Base-by-base conservation (phyloP, 2,888 invertebrate genomes). In the Brachyptera risi region DNA sequence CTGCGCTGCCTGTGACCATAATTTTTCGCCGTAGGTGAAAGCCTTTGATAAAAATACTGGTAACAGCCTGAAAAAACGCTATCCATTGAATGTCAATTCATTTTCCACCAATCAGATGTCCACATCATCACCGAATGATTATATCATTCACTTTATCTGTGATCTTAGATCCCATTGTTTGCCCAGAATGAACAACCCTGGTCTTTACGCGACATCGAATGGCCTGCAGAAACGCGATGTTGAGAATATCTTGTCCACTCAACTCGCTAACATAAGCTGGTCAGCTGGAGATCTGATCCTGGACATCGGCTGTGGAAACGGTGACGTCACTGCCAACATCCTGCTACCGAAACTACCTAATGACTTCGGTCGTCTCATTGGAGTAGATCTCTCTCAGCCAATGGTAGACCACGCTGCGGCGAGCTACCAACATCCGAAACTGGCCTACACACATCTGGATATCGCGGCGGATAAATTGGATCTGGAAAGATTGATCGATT, bases 281-380 rank as follows among this genome's bases (percentile, higher is more conserved):
- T n/a, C 70, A 71, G 47, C 74, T 74, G 65, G 72, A 73, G 26
- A 68, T 67, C 1, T 66, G 68, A 47, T 77, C 51, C 68, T 78
- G 44, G 91, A 91, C 68, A 79, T 90, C 38, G 91, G 91, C 0
- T 87, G 86, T 64, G 91, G 89, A 0, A 85, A 87, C 37, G 89
- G 90, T 0, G 82, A 84, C 68, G 85, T 89, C 11, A 82, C 85
- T 0, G 78, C 80, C 59, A 80, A 83, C n/a, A 74, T 84, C 26
- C 73, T 92, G 60, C 75, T 84, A 64, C 84, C 84, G 0, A 75
- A 80, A 63, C 69, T 90, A 57, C 84, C 88, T 0, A 68, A 71
- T 1, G 75, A 76, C n/a, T 80, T 80, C 57, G 73, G 72, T 1
- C 74, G 74, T 59, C 67, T 87, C 2, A 72, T 83, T 54, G 91